Conservation (phyloP, 2,113 vertebrate species). For the Taurulus bubalis region DNA sequence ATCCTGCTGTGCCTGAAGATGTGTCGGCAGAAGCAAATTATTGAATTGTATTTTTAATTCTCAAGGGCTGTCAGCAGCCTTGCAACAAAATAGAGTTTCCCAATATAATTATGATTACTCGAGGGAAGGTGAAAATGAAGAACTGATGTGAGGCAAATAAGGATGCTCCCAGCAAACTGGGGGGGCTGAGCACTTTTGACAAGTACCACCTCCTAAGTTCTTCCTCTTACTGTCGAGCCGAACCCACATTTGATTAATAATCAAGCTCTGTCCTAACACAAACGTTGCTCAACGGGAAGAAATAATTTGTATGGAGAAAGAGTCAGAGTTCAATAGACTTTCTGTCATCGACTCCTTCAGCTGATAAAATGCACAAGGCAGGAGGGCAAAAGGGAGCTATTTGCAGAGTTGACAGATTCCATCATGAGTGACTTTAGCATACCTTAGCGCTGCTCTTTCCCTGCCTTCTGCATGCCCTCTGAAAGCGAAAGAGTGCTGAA, state of each 20-base stretch:
- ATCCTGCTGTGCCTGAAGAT: slow-evolving; percentile 74
- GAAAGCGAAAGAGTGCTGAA: slow-evolving; percentile 75
- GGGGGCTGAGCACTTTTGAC: slow-evolving; percentile 18
- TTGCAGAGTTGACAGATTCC: slow-evolving; percentile 82
- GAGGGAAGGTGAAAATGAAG: slow-evolving; percentile 55
- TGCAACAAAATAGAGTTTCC: slow-evolving; percentile 74
- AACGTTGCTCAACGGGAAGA: slow-evolving; percentile 51
- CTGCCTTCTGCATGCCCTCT: slow-evolving; percentile 71
- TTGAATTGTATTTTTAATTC: slow-evolving; percentile 71
- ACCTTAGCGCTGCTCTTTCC: slow-evolving; percentile 77
- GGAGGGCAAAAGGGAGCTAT: slow-evolving; percentile 72
- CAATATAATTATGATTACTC: slow-evolving; percentile 69
- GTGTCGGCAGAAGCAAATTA: slow-evolving; percentile 71
- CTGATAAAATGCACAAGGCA: slow-evolving; percentile 75
- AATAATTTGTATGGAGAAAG: slow-evolving; percentile 75
- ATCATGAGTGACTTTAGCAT: slow-evolving; percentile 82
- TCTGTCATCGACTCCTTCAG: slow-evolving; percentile 70
- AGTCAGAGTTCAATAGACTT: slow-evolving; percentile 79
- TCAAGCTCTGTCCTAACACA: slow-evolving; percentile 44
- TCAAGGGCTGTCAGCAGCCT: slow-evolving; percentile 61
- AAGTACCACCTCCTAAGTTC: slow-evolving; percentile 26
- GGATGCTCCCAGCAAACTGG: slow-evolving; percentile 33
- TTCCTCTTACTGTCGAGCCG: slow-evolving; percentile 31
- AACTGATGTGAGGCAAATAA: slow-evolving; percentile 40
- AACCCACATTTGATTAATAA: slow-evolving; percentile 56